Base-by-base conservation (phyloP, 2,113 vertebrate genomes). In the Calidris pygmaea region DNA sequence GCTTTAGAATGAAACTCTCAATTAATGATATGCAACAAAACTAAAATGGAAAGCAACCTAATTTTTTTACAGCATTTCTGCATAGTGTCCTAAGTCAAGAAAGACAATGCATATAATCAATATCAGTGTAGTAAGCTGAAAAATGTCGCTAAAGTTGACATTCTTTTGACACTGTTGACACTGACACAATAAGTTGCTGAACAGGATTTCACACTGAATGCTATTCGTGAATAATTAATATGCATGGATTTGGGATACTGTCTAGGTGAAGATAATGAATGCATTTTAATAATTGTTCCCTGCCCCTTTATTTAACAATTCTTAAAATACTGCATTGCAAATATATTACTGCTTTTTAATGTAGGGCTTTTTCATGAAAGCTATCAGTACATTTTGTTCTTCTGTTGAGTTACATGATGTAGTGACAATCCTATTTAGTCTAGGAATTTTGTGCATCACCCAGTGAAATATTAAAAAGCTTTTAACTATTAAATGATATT, bases 261-360 rank as follows among this genome's bases (percentile, higher is more conserved):
- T 96, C 22, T 85, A 23, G n/a, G 17, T 78, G 68, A 58, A 96
- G 73, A 90, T 67, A 95, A 93, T 48, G 32, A 75, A 77, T 86
- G 55, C 63, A 7, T 67, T 83, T 82, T 90, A 90, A 58, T 87
- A 84, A 65, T 90, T 95, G 80, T 89, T 93, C 82, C 22, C 78
- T 96, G 62, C 41, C 41, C 76, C 16, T 80, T 82, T 84, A 93
- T 95, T 92, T 75, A 82, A 56, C 79, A 56, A 9, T 93, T 66
- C 59, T 90, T 96, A 88, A 91, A 94, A 89, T 91, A 90, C 13
- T 79, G 55, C 95, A 77, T 81, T 86, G 12, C 34, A 91, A 41
- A 77, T 85, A 62, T 76, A 39, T 91, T 87, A 53, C 22, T 59
- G 10, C n/a, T 80, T 92, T 77, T 83, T 85, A 85, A 77, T 53